A percentile compares a stretch with the other conserved stretches of the same genome.
These are phyloP conservation scores for Brotula barbata DNA, from an alignment of 2,797 vertebrate species.

Conservation along the genomic window DNA sequence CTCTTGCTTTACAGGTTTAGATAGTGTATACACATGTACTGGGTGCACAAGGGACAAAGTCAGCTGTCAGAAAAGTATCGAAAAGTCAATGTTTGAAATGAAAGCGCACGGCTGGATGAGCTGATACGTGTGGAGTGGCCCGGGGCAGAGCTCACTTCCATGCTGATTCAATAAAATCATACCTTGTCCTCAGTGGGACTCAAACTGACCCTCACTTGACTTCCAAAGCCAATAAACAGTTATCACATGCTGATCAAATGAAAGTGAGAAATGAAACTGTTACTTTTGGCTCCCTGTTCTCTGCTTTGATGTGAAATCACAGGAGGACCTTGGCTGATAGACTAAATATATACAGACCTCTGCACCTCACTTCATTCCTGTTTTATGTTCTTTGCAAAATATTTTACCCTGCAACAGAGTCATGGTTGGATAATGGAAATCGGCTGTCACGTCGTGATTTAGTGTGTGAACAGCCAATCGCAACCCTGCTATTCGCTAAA, in stretches of 20 bases:
- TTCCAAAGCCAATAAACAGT: slow-evolving; percentile 78
- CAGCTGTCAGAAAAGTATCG: background rate
- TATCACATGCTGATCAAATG: slow-evolving; percentile 75
- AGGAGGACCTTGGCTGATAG: slow-evolving; percentile 70
- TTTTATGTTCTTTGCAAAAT: slow-evolving; percentile 72
- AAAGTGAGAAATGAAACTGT: slow-evolving; percentile 69
- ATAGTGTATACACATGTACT: background rate
- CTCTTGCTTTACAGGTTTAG: too few relatives aligned
- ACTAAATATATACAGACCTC: slow-evolving; percentile 78
- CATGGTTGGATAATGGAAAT: slow-evolving; percentile 76
- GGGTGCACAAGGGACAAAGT: background rate
- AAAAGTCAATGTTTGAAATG: slow-evolving; percentile 27
- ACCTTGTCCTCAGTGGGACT: slow-evolving; percentile 55
- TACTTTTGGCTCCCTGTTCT: slow-evolving; percentile 78
- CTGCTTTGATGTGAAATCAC: slow-evolving; percentile 77
- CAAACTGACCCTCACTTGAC: slow-evolving; percentile 67
- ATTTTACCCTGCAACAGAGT: slow-evolving; percentile 41
- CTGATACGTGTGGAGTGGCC: slow-evolving; percentile 30
- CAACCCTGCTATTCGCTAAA: slow-evolving; percentile 80
- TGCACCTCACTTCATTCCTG: slow-evolving; percentile 62
- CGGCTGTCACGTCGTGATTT: slow-evolving; percentile 79
- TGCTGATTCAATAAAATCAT: slow-evolving; percentile 74
- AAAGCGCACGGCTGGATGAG: slow-evolving; percentile 6
- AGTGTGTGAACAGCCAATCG: slow-evolving; percentile 84
- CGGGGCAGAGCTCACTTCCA: slow-evolving; percentile 45